Percentiles rank a stretch among this genome's conserved stretches.
phyloP scores from a whole-genome alignment of 2,888 invertebrate species.

The Philereme transversata region DNA sequence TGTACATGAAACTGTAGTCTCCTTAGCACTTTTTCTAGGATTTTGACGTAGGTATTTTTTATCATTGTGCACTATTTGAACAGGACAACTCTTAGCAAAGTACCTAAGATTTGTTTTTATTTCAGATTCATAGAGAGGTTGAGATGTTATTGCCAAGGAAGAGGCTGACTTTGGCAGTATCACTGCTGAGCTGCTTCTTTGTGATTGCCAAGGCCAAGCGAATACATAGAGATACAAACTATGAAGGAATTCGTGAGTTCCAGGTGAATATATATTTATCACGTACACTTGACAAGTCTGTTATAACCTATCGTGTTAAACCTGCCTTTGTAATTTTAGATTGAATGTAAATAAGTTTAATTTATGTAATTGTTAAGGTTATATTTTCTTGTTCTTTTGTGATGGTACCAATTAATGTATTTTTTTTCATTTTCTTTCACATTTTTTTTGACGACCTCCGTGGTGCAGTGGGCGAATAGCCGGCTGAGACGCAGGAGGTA shows the following conservation, averaged over 20 bases:
- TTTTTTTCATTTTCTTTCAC: too few relatives aligned
- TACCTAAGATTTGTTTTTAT: not conserved
- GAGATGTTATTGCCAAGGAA: constrained; percentile 4
- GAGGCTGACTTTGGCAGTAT: constrained; percentile 4
- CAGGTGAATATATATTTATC: constrained; percentile 6
- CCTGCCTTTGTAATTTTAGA: not conserved
- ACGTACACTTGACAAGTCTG: not conserved
- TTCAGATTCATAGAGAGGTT: constrained; percentile 4
- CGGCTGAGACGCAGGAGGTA: too few relatives aligned
- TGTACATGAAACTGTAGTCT: too few relatives aligned
- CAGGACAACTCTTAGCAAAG: too few relatives aligned
- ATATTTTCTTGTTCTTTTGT: too few relatives aligned
- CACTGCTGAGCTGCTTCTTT: constrained; percentile 6
- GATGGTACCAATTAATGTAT: too few relatives aligned
- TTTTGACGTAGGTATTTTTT: too few relatives aligned
- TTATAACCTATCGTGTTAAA: too few relatives aligned
- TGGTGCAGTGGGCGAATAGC: too few relatives aligned
- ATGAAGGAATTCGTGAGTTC: constrained; percentile 2
- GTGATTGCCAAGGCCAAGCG: constrained; percentile 1
- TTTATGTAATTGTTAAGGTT: not conserved
- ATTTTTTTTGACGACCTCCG: too few relatives aligned
- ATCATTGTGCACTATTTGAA: too few relatives aligned
- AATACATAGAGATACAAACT: not conserved
- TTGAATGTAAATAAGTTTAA: not conserved
- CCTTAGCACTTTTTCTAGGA: too few relatives aligned